phyloP scores from a whole-genome alignment of 1,140 invertebrate genomes.

The Drosophila eugracilis region DNA sequence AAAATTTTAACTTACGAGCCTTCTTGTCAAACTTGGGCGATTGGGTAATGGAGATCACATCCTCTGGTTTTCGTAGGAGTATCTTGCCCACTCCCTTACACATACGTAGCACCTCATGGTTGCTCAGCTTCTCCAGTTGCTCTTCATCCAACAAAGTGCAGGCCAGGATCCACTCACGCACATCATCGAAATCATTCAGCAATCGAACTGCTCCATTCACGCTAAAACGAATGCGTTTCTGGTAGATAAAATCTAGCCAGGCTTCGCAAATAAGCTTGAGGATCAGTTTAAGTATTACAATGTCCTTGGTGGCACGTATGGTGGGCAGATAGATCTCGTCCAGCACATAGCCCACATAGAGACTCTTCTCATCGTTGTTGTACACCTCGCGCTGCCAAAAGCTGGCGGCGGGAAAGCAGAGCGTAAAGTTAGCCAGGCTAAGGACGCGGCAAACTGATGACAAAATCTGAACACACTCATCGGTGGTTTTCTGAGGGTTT shows the following conservation, averaged over 20 bases:
- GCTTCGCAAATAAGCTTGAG: slow-evolving; percentile 92
- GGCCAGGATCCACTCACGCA: slow-evolving; percentile 89
- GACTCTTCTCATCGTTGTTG: slow-evolving; percentile 73
- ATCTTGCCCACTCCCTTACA: slow-evolving; percentile 93
- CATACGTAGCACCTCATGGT: slow-evolving; percentile 90
- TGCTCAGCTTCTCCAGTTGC: slow-evolving; percentile 87
- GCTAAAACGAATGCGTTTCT: slow-evolving; percentile 91
- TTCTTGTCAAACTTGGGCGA: slow-evolving; percentile 79
- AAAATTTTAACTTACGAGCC: slow-evolving; percentile 40
- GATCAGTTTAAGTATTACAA: slow-evolving; percentile 90
- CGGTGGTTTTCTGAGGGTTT: slow-evolving; percentile 87
- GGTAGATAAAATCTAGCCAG: slow-evolving; percentile 93
- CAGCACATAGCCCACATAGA: slow-evolving; percentile 79
- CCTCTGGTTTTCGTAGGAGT: slow-evolving; percentile 90
- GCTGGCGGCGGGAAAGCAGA: slow-evolving; percentile 89
- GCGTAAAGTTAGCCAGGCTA: slow-evolving; percentile 90
- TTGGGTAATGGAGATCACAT: slow-evolving; percentile 85
- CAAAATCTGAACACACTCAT: slow-evolving; percentile 88
- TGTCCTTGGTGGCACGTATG: slow-evolving; percentile 89
- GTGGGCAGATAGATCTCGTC: slow-evolving; percentile 91
- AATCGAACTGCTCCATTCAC: slow-evolving; percentile 87
- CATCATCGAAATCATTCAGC: slow-evolving; percentile 90
- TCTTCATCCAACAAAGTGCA: slow-evolving; percentile 87
- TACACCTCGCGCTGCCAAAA: slow-evolving; percentile 86
- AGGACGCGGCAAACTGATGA: slow-evolving; percentile 89